Percentiles rank a stretch among this genome's conserved stretches.
These are phyloP conservation scores for Drepana falcataria DNA, from an alignment of 2,888 invertebrate genomes.

Conservation along the genomic window DNA sequence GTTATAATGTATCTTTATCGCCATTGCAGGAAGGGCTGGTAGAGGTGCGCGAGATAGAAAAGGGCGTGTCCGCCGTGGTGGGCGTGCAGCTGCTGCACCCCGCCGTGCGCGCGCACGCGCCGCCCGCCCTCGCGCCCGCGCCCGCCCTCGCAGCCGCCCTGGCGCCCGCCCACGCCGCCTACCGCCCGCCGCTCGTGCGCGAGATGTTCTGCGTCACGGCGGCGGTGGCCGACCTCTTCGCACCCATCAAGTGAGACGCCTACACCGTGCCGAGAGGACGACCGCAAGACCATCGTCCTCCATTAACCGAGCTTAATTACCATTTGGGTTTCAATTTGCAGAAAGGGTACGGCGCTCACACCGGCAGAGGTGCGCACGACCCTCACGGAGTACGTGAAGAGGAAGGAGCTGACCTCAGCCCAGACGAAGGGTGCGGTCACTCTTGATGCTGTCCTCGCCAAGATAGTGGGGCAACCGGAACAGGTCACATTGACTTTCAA, in stretches of 20 bases:
- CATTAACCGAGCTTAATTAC: no score
- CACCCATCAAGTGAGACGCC: conserved; percentile 72
- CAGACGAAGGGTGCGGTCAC: conserved; percentile 26
- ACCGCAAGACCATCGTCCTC: no score
- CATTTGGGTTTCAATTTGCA: no score
- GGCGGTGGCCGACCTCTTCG: conserved; percentile 80
- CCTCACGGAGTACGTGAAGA: conserved; percentile 85
- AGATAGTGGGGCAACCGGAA: conserved; percentile 35
- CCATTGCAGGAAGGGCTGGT: conserved; percentile 77
- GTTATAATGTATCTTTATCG: background rate
- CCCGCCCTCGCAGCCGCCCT: conserved; percentile 11
- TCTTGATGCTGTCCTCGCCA: conserved; percentile 42
- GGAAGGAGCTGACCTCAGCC: conserved; percentile 66
- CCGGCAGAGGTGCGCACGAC: conserved; percentile 81
- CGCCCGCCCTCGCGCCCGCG: conserved; percentile 17
- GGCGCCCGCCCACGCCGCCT: conserved; percentile 20
- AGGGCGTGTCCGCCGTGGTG: conserved; percentile 89
- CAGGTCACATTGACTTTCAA: conserved; percentile 28
- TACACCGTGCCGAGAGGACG: background rate
- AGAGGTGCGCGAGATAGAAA: conserved; percentile 81
- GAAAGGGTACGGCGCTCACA: conserved; percentile 81
- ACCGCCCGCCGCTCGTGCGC: conserved; percentile 75
- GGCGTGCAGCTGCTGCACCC: conserved; percentile 81
- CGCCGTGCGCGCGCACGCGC: conserved; percentile 50
- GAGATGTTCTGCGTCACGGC: conserved; percentile 85